Base-by-base conservation (phyloP, 1,140 invertebrate species). In the Psix sp. region DNA sequence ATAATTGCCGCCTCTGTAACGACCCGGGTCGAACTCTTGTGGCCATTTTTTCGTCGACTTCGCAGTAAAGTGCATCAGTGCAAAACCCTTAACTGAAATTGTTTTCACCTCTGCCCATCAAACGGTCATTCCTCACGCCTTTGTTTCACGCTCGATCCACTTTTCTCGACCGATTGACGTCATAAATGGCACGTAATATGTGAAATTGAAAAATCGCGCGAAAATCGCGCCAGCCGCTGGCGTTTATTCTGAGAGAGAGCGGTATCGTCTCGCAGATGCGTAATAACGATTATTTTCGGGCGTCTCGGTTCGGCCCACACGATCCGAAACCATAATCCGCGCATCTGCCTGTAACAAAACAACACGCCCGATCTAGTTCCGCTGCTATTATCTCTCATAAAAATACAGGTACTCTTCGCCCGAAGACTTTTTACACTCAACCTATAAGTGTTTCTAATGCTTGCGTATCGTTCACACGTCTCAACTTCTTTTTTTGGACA, bases 1-100 rank as follows among this genome's bases (percentile, higher is more conserved):
- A 80, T 82, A 81, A 82, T 80, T 82, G 76, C 68, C 65, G 40
- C 45, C 51, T 57, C 59, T 42, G 36, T 49, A 57, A 67, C 35
- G 38, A 56, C 62, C 62, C 40, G 52, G 21, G 46, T 42, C 16
- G 46, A 48, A 46, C 45, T 60, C 68, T 52, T 24, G 21, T 7
- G 45, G 10, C 39, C 29, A 35, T 39, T 60, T 36, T n/a, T n/a
- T n/a, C n/a, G n/a, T n/a, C n/a, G n/a, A n/a, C n/a, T n/a, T n/a
- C n/a, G n/a, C n/a, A n/a, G n/a, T n/a, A n/a, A n/a, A n/a, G n/a
- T n/a, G n/a, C n/a, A n/a, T n/a, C n/a, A n/a, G n/a, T n/a, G n/a
- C n/a, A n/a, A n/a, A n/a, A n/a, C n/a, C n/a, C n/a, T n/a, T n/a
- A n/a, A n/a, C n/a, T n/a, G n/a, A n/a, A n/a, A n/a, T n/a, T n/a